These are phyloP conservation scores for Gracilinanus agilis DNA, from an alignment of 2,113 vertebrate genomes.

Conservation along the genomic window DNA sequence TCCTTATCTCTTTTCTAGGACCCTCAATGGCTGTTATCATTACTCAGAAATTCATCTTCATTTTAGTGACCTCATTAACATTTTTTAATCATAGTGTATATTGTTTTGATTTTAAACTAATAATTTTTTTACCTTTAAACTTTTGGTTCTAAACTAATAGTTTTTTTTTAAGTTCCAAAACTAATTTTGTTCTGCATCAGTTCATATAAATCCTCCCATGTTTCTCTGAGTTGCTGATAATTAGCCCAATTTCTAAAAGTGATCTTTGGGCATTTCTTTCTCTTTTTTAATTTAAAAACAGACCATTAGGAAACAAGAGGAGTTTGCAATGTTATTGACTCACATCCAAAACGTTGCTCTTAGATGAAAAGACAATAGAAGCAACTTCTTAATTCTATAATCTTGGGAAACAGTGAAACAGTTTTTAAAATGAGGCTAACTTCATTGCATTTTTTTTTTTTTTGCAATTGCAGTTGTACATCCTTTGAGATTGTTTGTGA, in stretches of 20 bases:
- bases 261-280: slow-evolving; percentile 14
- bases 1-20: not conserved
- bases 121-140: not conserved
- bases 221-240: not conserved
- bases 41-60: not conserved
- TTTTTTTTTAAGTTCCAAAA: not conserved
- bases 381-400: not conserved
- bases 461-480: too few relatives aligned
- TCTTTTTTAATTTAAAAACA: slow-evolving; percentile 17
- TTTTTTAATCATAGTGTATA: not conserved
- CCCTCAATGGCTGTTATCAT: not conserved
- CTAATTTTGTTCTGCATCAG: not conserved
- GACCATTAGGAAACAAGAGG: slow-evolving; percentile 16
- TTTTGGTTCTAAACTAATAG: not conserved
- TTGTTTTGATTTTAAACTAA: not conserved
- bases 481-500: rapidly evolving
- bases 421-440: not conserved
- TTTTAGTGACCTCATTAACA: not conserved
- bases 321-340: not conserved
- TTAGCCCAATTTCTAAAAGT: not conserved
- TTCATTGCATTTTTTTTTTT: too few relatives aligned
- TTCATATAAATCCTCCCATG: not conserved
- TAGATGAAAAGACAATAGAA: not conserved
- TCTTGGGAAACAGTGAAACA: not conserved
- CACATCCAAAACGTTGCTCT: slow-evolving; percentile 17